Conservation (phyloP, 1,140 invertebrate species). For the Aleiodes sp. region DNA sequence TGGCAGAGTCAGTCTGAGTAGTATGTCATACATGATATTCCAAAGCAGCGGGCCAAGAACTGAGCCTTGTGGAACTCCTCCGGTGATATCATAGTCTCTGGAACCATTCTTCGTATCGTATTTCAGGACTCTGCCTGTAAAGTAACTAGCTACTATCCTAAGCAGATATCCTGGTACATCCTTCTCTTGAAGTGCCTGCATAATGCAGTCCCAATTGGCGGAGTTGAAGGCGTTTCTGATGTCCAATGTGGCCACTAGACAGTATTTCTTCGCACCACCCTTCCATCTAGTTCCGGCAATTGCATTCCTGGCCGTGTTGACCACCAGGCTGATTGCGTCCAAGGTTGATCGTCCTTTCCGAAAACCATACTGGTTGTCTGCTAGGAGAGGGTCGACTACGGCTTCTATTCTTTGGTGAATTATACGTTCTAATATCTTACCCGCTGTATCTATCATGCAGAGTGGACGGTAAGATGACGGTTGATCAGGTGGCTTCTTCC, state of each 20-base stretch:
- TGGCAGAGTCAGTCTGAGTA: too few relatives aligned
- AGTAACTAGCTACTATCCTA: too few relatives aligned
- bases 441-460: constrained; percentile 45
- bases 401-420: constrained; percentile 38
- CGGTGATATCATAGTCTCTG: too few relatives aligned
- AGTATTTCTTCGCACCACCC: constrained; percentile 12
- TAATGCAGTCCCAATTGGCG: constrained; percentile 27
- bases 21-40: too few relatives aligned
- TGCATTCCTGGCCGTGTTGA: neutral
- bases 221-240: constrained; percentile 39
- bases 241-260: constrained; percentile 24
- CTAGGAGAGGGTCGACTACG: constrained; percentile 35
- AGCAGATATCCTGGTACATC: too few relatives aligned
- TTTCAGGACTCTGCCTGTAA: too few relatives aligned
- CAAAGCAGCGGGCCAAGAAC: too few relatives aligned
- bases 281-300: neutral
- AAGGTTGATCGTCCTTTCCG: constrained; percentile 36
- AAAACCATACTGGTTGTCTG: constrained; percentile 42
- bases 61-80: too few relatives aligned
- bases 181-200: too few relatives aligned
- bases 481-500: constrained; percentile 7
- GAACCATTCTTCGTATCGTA: too few relatives aligned
- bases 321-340: constrained; percentile 36
- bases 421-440: constrained; percentile 46
- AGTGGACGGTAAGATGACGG: constrained; percentile 46